Conservation (phyloP, 2,888 invertebrate species). For the Neocrepidodera transversa region DNA sequence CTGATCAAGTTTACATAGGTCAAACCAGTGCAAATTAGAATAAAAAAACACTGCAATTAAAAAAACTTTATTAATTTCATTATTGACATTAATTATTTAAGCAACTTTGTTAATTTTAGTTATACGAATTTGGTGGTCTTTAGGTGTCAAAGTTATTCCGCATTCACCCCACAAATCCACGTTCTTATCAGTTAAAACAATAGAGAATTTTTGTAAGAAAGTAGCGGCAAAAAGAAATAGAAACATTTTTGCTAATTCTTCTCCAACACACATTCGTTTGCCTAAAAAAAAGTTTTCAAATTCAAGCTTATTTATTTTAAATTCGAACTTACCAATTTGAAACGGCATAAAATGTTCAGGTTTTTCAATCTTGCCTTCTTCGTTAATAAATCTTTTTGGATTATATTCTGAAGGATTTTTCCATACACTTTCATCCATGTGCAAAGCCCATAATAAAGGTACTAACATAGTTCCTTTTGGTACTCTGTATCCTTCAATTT, state of each 20-base stretch:
- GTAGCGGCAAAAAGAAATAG: conserved; percentile 69
- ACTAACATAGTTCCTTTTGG: conserved; percentile 77
- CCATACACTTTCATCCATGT: conserved; percentile 75
- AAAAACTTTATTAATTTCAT: too few relatives aligned
- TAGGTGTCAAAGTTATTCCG: conserved; percentile 78
- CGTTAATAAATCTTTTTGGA: conserved; percentile 73
- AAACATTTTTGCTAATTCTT: conserved; percentile 80
- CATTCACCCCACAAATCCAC: conserved; percentile 73
- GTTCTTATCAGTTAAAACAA: conserved; percentile 59
- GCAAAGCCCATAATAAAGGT: conserved; percentile 83
- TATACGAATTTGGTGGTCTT: conserved; percentile 63
- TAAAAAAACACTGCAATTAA: too few relatives aligned
- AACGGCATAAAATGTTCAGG: conserved; percentile 81
- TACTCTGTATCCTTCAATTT: conserved; percentile 65
- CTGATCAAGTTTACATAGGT: too few relatives aligned
- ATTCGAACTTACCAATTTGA: conserved; percentile 70
- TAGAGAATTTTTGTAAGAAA: conserved; percentile 67
- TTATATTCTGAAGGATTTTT: conserved; percentile 71
- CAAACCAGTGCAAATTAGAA: too few relatives aligned
- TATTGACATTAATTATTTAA: too few relatives aligned
- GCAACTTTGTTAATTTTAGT: conserved; percentile 14
- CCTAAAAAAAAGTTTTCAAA: conserved; percentile 63
- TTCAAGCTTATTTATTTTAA: too few relatives aligned
- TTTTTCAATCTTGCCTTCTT: conserved; percentile 68
- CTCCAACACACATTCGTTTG: conserved; percentile 85